Evolutionary conservation across 2,113 vertebrate species (phyloP).

Genomic region (Alethe diademata): DNA sequence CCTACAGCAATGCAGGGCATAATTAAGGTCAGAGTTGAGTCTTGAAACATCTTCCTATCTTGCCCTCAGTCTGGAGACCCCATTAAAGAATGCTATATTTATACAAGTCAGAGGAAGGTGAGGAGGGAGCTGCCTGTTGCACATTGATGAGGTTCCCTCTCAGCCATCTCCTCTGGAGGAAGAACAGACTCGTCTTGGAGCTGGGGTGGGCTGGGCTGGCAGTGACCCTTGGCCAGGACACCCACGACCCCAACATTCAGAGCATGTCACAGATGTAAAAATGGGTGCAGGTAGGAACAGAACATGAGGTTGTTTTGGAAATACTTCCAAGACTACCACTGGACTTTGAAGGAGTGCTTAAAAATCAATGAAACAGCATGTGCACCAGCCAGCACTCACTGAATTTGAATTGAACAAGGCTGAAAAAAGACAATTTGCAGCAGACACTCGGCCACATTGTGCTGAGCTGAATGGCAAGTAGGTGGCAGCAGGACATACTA

Average conservation of each 20-base stretch:
- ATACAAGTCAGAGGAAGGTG: neutral
- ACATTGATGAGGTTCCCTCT: neutral
- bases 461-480: neutral
- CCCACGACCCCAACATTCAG: fast-evolving
- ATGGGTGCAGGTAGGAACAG: neutral
- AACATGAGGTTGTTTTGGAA: neutral
- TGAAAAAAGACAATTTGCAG: neutral
- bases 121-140: neutral
- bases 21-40: neutral
- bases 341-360: neutral
- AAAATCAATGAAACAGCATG: neutral
- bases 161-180: neutral
- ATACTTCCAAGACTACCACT: neutral
- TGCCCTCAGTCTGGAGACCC: neutral
- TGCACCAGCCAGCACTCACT: neutral
- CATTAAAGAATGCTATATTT: neutral
- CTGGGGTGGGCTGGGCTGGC: neutral
- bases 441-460: neutral
- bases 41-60: neutral
- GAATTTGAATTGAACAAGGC: neutral
- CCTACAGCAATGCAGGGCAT: neutral
- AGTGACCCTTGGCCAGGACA: neutral
- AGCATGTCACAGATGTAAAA: neutral
- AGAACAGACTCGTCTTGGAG: neutral
- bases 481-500: neutral